Conservation (phyloP, 1,140 invertebrate genomes). For the Tetraneura akinire region DNA sequence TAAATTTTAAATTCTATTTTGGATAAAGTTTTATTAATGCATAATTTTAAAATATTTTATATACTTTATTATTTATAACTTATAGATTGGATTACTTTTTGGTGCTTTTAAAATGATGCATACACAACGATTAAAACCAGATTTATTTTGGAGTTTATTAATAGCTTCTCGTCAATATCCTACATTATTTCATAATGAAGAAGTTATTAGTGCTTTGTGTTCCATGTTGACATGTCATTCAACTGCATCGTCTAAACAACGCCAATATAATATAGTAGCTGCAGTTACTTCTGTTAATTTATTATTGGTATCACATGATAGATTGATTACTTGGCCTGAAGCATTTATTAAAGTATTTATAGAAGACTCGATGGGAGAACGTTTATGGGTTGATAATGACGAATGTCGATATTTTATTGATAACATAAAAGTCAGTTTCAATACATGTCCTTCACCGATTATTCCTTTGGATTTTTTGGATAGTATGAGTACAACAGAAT, state of each 20-base stretch:
- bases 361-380: slow-evolving; percentile 89
- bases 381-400: slow-evolving; percentile 89
- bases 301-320: slow-evolving; percentile 76
- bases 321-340: slow-evolving; percentile 73
- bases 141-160: slow-evolving; percentile 63
- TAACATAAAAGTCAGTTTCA: slow-evolving; percentile 87
- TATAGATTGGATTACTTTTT: slow-evolving; percentile 36
- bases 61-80: not conserved
- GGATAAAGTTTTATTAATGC: no score
- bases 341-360: slow-evolving; percentile 78
- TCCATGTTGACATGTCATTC: slow-evolving; percentile 79
- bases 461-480: slow-evolving; percentile 60
- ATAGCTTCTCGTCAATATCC: slow-evolving; percentile 81
- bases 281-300: slow-evolving; percentile 85
- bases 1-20: no score
- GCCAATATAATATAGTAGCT: slow-evolving; percentile 66
- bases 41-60: not conserved
- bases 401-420: slow-evolving; percentile 91
- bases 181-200: slow-evolving; percentile 76
- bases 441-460: slow-evolving; percentile 74
- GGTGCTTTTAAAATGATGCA: slow-evolving; percentile 46
- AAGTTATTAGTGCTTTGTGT: slow-evolving; percentile 76
- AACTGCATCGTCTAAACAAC: slow-evolving; percentile 58
- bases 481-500: slow-evolving; percentile 21
- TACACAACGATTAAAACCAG: slow-evolving; percentile 38